Evolutionary conservation across 2,888 invertebrate genomes (phyloP), one percentile per base, ranked within the genome.

Genomic region (Cerceris rybyensis): DNA sequence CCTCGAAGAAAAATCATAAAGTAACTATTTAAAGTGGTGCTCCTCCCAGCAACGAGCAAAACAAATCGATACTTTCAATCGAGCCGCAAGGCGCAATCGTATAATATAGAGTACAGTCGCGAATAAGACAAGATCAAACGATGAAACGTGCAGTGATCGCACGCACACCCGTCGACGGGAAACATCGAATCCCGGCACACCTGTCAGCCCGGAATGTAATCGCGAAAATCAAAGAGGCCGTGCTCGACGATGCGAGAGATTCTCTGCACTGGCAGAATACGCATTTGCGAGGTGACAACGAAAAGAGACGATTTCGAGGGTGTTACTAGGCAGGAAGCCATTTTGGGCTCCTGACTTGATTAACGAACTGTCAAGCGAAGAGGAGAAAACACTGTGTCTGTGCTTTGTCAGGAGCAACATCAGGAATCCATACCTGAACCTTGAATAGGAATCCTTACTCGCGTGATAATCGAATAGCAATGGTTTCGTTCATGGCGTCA

Each of bases 261-360:
- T 80, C 80, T 81, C 80, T 81, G 82, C 78, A 73, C 77, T 68
- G 83, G 77, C 76, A 75, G 81, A 28, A 86, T 79, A 80, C 81
- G 82, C 70, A 75, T 84, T 64, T 80, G 79, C 78, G 81, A 84
- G 80, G 80, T 86, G 88, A 88, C 85, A 86, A 82, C 80, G 83
- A 83, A 85, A 80, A 86, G 84, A 81, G 78, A 83, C 76, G 81
- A 85, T 78, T 28, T 78, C 84, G 83, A 87, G 91, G 91, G 92
- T 90, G 91, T 91, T 91, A 91, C 92, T 89, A 92, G 87, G 92
- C 88, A 86, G 87, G 91, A 92, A 91, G 90, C 91, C 91, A 88
- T 90, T 86, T 87, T 88, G 87, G 84, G 87, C 85, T 87, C 83
- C 86, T 83, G 82, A 85, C 88, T 90, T 89, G 89, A 91, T 91